Percentiles rank a stretch among this genome's conserved stretches.
phyloP scores from a whole-genome alignment of 2,113 vertebrate species.

The Pleuronectes platessa region DNA sequence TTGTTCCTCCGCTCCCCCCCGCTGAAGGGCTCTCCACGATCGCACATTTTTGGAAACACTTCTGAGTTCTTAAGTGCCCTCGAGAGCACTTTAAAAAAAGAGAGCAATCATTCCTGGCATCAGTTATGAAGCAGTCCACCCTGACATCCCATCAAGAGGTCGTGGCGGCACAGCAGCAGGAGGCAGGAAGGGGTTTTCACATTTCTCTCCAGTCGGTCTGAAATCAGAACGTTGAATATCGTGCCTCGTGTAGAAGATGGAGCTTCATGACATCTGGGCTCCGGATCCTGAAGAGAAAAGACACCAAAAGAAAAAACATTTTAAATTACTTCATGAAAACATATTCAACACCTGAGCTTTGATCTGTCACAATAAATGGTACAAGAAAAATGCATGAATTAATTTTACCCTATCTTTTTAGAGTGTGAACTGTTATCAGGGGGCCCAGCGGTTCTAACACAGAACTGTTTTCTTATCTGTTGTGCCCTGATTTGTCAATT shows the following conservation, averaged over 20 bases:
- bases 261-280: conserved; percentile 23
- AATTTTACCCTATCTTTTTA: no score
- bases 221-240: conserved; percentile 11
- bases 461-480: no score
- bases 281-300: conserved; percentile 43
- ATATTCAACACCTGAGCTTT: background rate
- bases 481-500: no score
- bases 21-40: conserved; percentile 53
- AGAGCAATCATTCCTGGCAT: conserved; percentile 47
- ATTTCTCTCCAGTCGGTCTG: conserved; percentile 11
- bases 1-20: conserved; percentile 73
- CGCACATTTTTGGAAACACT: conserved; percentile 74
- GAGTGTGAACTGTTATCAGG: no score
- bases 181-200: conserved; percentile 3
- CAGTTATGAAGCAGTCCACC: conserved; percentile 13
- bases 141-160: conserved; percentile 19
- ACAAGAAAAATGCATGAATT: no score
- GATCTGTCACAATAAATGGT: no score
- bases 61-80: conserved; percentile 45
- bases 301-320: background rate
- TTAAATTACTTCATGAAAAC: background rate
- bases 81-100: conserved; percentile 32
- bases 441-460: no score
- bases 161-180: conserved; percentile 26
- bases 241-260: conserved; percentile 22